Evolutionary conservation across 2,888 invertebrate species (phyloP).

Genomic region (Dastarcus helophoroides): DNA sequence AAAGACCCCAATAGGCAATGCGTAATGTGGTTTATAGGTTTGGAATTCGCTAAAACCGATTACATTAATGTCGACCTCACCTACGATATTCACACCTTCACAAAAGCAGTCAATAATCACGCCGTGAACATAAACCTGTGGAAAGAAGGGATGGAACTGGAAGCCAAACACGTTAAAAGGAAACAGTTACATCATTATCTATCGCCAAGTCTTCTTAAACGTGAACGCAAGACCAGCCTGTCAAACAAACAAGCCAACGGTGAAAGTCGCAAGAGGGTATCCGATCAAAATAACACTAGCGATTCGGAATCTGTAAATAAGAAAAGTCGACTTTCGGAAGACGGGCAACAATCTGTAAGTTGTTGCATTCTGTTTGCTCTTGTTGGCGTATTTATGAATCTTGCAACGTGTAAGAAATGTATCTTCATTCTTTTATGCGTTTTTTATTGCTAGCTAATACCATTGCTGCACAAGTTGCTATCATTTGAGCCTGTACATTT

Average conservation of each 20-base stretch:
- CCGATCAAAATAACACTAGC: slow-evolving; percentile 18
- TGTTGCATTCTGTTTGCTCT: no score
- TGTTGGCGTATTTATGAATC: no score
- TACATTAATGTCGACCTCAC: slow-evolving; percentile 89
- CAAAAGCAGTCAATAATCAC: slow-evolving; percentile 72
- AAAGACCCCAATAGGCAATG: slow-evolving; percentile 48
- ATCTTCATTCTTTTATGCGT: no score
- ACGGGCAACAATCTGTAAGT: no score
- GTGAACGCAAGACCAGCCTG: slow-evolving; percentile 54
- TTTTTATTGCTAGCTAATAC: no score
- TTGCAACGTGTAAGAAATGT: no score
- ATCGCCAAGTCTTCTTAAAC: slow-evolving; percentile 54
- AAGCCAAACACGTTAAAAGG: slow-evolving; percentile 79
- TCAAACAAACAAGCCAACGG: slow-evolving; percentile 19
- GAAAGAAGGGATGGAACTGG: slow-evolving; percentile 66
- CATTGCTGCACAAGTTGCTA: no score
- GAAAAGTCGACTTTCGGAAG: slow-evolving; percentile 26
- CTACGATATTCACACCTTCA: slow-evolving; percentile 82
- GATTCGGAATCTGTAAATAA: slow-evolving; percentile 19
- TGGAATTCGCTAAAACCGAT: slow-evolving; percentile 80
- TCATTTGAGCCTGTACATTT: no score
- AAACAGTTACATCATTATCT: slow-evolving; percentile 66
- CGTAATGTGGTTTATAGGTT: slow-evolving; percentile 96
- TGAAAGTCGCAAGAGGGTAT: slow-evolving; percentile 22
- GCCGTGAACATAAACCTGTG: slow-evolving; percentile 58